A percentile compares a stretch with the other conserved stretches of the same genome.
Evolutionary conservation across 53 echinoderm and acorn worm genomes (phyloP).

Genomic region (Temnopleurus reevesii): DNA sequence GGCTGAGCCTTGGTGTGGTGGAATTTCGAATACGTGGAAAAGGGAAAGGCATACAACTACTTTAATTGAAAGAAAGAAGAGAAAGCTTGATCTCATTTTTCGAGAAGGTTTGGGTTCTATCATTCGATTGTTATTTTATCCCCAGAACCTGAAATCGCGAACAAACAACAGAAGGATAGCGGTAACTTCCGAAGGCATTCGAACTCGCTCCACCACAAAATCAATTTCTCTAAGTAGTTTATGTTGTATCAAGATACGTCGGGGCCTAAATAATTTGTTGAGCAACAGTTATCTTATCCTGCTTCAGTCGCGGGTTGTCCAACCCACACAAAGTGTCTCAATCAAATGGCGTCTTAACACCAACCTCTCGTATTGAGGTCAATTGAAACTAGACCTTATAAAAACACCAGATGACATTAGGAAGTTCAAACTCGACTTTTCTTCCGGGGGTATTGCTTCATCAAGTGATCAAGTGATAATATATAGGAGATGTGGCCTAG

Average conservation of each 20-base stretch:
- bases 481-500: too few species aligned
- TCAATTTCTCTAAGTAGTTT: constrained; percentile 37
- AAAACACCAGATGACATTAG: neutral
- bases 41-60: neutral
- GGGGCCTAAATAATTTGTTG: neutral
- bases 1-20: neutral
- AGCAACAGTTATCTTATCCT: neutral
- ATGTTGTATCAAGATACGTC: constrained; percentile 4
- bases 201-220: neutral
- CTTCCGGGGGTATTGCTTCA: too few species aligned
- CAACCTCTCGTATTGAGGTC: neutral
- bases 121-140: constrained; percentile 2
- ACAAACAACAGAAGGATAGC: neutral
- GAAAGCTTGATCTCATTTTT: neutral
- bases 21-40: neutral
- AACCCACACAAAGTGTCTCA: neutral
- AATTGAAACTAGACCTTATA: neutral
- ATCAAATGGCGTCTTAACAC: neutral
- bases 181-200: neutral
- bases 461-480: too few species aligned
- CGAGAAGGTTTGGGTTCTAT: neutral
- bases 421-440: neutral
- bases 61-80: neutral
- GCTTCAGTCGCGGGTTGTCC: neutral
- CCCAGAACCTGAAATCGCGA: neutral